Evolutionary conservation across 2,797 vertebrate genomes (phyloP).

Genomic region (Acipenser oxyrinchus): DNA sequence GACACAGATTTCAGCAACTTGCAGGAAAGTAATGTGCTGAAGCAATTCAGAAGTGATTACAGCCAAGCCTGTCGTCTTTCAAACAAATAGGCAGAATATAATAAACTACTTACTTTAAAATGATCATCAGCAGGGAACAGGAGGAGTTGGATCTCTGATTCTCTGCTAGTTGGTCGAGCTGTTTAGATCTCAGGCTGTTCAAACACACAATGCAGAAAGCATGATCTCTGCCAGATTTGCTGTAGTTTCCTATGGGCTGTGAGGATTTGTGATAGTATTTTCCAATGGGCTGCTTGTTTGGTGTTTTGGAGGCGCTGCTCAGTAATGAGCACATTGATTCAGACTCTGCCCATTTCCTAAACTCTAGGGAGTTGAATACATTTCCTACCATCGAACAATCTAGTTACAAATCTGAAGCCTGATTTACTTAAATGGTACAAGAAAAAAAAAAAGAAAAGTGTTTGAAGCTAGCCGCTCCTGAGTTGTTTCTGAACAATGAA

Average conservation of each 20-base stretch:
- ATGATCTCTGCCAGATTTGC: slow-evolving; percentile 8
- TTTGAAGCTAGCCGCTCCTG: too few species aligned
- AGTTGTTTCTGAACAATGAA: too few species aligned
- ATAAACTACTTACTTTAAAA: slow-evolving; percentile 28
- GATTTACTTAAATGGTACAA: too few species aligned
- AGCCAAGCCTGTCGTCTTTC: background rate
- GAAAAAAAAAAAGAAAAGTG: too few species aligned
- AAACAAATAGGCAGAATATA: slow-evolving; percentile 10
- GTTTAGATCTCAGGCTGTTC: slow-evolving; percentile 21
- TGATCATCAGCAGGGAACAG: slow-evolving; percentile 19
- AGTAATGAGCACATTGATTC: slow-evolving; percentile 21
- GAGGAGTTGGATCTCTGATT: slow-evolving; percentile 25
- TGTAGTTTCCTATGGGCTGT: slow-evolving; percentile 23
- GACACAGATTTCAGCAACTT: background rate
- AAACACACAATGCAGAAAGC: slow-evolving; percentile 4
- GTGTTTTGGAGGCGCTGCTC: slow-evolving; percentile 24
- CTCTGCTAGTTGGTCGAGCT: slow-evolving; percentile 31
- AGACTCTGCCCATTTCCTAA: slow-evolving; percentile 37
- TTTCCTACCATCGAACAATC: background rate
- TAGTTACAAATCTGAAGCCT: too few species aligned
- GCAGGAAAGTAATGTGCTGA: slow-evolving; percentile 7
- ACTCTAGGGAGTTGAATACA: slow-evolving; percentile 31
- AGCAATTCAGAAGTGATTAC: slow-evolving; percentile 3
- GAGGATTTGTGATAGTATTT: slow-evolving; percentile 20
- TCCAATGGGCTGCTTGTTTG: slow-evolving; percentile 14